Conservation (phyloP, 2,797 vertebrate genomes). For the Telmatherina bonti region DNA sequence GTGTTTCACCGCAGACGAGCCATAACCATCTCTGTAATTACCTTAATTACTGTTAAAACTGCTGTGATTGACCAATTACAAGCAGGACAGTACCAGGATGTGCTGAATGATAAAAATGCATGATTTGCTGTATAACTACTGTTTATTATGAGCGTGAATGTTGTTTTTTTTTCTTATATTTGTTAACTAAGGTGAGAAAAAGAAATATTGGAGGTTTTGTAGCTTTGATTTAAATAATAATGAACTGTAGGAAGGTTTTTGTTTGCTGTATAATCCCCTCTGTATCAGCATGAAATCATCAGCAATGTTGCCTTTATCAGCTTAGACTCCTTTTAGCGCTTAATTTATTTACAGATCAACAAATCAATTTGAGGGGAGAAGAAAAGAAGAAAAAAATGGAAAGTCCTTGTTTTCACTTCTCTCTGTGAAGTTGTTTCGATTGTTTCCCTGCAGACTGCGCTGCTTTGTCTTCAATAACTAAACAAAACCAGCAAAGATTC, state of each 20-base stretch:
- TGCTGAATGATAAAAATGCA: constrained; percentile 2
- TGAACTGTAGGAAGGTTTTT: constrained; percentile 41
- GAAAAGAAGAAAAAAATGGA: constrained; percentile 31
- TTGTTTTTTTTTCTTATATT: not conserved
- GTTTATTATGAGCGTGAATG: not conserved
- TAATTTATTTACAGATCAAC: constrained; percentile 63
- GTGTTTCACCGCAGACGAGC: constrained; percentile 39
- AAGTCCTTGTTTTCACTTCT: constrained; percentile 25
- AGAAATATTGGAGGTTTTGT: not conserved
- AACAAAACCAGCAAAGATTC: constrained; percentile 52
- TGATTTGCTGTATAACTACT: not conserved
- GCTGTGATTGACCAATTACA: constrained; percentile 40
- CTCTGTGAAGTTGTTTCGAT: constrained; percentile 24
- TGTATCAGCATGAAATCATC: constrained; percentile 35
- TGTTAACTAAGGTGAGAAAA: not conserved
- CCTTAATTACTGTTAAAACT: constrained; percentile 56
- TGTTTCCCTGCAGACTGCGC: constrained; percentile 18
- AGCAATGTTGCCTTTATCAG: constrained; percentile 56
- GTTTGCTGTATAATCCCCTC: constrained; percentile 56
- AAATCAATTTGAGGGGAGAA: constrained; percentile 51
- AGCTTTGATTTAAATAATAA: constrained; percentile 21
- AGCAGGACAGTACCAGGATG: constrained; percentile 48
- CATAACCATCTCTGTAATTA: constrained; percentile 40
- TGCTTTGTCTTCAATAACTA: constrained; percentile 64
- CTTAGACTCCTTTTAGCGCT: constrained; percentile 53